Base-by-base conservation (phyloP, 2,797 vertebrate genomes). In the Decapterus maruadsi region DNA sequence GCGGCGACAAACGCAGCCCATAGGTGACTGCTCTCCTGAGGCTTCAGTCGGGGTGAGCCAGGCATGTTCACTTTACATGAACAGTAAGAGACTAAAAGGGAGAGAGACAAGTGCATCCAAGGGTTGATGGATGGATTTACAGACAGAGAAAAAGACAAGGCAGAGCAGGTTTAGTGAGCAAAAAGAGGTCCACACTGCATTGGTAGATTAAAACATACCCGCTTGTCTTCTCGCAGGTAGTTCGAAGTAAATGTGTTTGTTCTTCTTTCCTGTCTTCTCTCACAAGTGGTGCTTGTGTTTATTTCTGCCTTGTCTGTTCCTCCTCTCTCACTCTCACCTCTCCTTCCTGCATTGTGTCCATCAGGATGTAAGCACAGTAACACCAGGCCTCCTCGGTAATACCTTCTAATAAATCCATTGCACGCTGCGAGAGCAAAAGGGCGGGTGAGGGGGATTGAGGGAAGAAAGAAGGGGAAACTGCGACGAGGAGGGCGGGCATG, bases 381-480 rank as follows among this genome's bases (percentile, higher is more conserved):
- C 82, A 66, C 69, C 58, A 53, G 79, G 83, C 68, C 87, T 59
- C 64, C 76, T 84, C 58, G 59, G 74, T 91, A 91, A 91, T 93
- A 86, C 93, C 82, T 89, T 88, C 91, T 91, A 88, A 92, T 92
- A 94, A 93, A 93, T 82, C 86, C 67, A 71, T 85, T 71, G 89
- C 83, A 85, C 68, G 74, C 87, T 72, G 75, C 6, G 65, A 81
- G 83, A 82, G 81, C 75, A 85, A 84, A 84, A 77, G 81, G 73
- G 75, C 8, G 43, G 68, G 82, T 75, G 82, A 73, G 65, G 68
- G 68, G 60, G 75, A 80, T 76, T 76, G 79, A 82, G 62, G 67
- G 53, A 63, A 66, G 45, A 72, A 73, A 80, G 70, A 72, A 54
- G 61, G 31, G 55, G 73, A 89, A 68, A 63, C 29, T 16, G 70